A percentile compares a stretch with the other conserved stretches of the same genome.
These are phyloP conservation scores for Athrips mouffetella DNA, from an alignment of 2,888 invertebrate genomes.

Conservation along the genomic window DNA sequence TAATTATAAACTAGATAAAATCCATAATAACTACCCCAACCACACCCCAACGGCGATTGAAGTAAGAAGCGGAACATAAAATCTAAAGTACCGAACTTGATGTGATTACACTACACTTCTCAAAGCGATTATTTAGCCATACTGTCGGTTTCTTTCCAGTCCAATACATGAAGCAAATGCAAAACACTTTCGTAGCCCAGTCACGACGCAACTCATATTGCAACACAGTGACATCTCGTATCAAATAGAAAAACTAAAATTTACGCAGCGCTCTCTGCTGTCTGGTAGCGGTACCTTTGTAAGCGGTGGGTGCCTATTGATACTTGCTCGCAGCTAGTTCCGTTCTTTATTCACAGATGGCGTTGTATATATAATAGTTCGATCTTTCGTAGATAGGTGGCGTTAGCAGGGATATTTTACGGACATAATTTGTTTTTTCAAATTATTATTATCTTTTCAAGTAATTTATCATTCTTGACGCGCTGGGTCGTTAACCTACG, in stretches of 20 bases:
- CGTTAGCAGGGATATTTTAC: background rate
- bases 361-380: background rate
- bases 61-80: no score
- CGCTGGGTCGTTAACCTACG: background rate
- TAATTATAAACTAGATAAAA: no score
- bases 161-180: no score
- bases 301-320: background rate
- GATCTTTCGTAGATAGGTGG: background rate
- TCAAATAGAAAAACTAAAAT: background rate
- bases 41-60: no score
- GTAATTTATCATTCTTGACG: background rate
- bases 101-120: no score
- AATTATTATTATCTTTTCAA: background rate
- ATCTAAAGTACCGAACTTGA: no score
- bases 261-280: slow-evolving; percentile 26
- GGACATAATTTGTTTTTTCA: background rate
- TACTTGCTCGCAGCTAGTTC: background rate
- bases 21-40: no score
- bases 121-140: no score
- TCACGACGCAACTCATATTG: no score
- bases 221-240: background rate
- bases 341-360: background rate
- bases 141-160: no score
- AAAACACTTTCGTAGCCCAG: no score
- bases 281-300: slow-evolving; percentile 11